Evolutionary conservation across 2,113 vertebrate genomes (phyloP), one percentile per base, ranked within the genome.

Genomic region (Alligator sinensis): DNA sequence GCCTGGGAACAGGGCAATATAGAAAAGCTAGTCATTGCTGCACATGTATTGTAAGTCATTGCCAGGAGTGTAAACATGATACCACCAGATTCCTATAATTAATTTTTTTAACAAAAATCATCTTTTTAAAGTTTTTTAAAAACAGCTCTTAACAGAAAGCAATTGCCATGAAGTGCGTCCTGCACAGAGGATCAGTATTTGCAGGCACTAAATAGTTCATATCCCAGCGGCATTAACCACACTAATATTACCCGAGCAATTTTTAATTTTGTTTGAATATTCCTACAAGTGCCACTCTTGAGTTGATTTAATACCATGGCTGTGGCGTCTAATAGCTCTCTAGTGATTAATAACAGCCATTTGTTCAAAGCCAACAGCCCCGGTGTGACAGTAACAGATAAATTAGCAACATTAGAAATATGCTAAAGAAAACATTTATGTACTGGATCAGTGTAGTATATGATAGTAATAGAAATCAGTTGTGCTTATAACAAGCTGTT

Each of bases 331-430:
- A 98, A 97, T 95, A 94, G 96, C 92, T 97, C 98, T 97, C 97
- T 66, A 9, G 92, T 97, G 98, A 98, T 97, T 98, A 98, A 98
- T 98, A 97, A 88, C 96, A 97, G 95, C 96, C 97, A 96, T 98
- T 97, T 97, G 96, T 98, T 98, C 96, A 93, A 96, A 97, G 96
- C 97, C 98, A 96, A 97, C 95, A 98, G 96, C 91, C 96, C 96
- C 81, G 54, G 90, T 96, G 94, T 97, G 98, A 97, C 98, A 98
- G 97, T 97, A 95, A 92, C 91, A 97, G 97, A 98, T 98, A 98
- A 98, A 98, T 98, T 97, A 97, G 96, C 97, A 97, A 98, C 97
- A 97, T 98, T 96, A 96, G 96, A 96, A 98, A 97, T 97, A 98
- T 96, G 97, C 96, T 96, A 97, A 97, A 97, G 97, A 97, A 97